phyloP scores from a whole-genome alignment of 30 jellyfish, hydroid and myxozoan genomes.

The Calvadosia cruxmelitensis region DNA sequence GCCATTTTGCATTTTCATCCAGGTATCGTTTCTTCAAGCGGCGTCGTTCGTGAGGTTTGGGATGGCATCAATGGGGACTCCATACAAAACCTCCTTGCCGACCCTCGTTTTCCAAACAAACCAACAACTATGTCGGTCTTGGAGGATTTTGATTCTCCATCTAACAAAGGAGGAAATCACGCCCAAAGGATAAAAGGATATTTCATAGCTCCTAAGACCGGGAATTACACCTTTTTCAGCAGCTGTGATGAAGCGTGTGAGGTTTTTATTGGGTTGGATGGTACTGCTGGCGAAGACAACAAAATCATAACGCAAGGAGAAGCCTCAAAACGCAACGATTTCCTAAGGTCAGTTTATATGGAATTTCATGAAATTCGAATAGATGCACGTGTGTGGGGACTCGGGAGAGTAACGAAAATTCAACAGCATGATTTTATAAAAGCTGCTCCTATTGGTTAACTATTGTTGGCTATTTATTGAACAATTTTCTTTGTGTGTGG shows the following conservation, averaged over 20 bases:
- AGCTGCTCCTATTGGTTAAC: no score
- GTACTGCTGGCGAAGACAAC: constrained; percentile 79
- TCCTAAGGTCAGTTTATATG: constrained; percentile 41
- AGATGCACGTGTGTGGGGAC: no score
- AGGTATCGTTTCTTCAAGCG: no score
- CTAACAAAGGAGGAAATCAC: constrained; percentile 15
- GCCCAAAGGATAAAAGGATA: constrained; percentile 81
- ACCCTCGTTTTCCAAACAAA: constrained; percentile 83
- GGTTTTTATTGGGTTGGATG: constrained; percentile 84
- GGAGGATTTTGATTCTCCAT: constrained; percentile 50
- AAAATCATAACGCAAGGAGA: constrained; percentile 50
- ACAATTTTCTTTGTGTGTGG: no score
- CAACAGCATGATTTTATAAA: no score
- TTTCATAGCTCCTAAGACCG: constrained; percentile 75
- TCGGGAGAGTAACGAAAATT: no score
- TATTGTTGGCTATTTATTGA: no score
- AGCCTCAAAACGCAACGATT: constrained; percentile 63
- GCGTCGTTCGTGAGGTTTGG: constrained; percentile 80
- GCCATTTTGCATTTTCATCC: no score
- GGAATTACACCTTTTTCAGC: constrained; percentile 75
- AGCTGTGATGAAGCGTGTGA: constrained; percentile 92
- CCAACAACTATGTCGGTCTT: constrained; percentile 57
- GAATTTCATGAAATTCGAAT: no score
- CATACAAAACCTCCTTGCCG: constrained; percentile 75
- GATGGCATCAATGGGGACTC: constrained; percentile 52